These are phyloP conservation scores for Tridacna gigas DNA, from an alignment of 2,888 invertebrate species.

Conservation along the genomic window DNA sequence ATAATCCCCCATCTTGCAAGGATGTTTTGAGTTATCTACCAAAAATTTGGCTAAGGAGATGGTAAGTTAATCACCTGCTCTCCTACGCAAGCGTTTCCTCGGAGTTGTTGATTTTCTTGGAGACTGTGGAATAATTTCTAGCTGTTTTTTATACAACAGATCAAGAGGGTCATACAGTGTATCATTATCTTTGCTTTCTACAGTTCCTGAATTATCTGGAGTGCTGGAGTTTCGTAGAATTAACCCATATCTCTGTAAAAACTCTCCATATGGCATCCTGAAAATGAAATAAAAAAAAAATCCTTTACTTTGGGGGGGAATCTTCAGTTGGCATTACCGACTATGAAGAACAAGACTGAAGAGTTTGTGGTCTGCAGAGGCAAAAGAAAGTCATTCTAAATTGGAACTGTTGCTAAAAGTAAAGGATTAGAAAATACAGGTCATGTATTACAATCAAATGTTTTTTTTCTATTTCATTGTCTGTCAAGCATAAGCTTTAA, in stretches of 20 bases:
- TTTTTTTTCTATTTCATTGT: no score
- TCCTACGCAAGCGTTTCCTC: conserved; percentile 67
- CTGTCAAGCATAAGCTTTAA: no score
- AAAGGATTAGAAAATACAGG: no score
- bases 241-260: conserved; percentile 75
- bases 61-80: conserved; percentile 68
- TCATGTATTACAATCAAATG: no score
- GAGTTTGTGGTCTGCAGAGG: no score
- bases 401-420: no score
- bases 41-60: neutral
- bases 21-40: no score
- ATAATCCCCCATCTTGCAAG: no score
- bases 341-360: no score
- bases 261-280: conserved; percentile 75
- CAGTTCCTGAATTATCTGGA: conserved; percentile 10
- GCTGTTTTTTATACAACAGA: conserved; percentile 67
- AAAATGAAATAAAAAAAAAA: neutral
- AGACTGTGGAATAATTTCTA: conserved; percentile 58
- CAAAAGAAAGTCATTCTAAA: no score
- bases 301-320: neutral
- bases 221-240: conserved; percentile 59
- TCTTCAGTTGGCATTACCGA: no score
- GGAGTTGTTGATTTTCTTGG: conserved; percentile 66
- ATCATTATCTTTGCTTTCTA: conserved; percentile 54
- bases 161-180: conserved; percentile 67